These are phyloP conservation scores for Ophiodon elongatus DNA, from an alignment of 2,113 vertebrate species.

Conservation along the genomic window DNA sequence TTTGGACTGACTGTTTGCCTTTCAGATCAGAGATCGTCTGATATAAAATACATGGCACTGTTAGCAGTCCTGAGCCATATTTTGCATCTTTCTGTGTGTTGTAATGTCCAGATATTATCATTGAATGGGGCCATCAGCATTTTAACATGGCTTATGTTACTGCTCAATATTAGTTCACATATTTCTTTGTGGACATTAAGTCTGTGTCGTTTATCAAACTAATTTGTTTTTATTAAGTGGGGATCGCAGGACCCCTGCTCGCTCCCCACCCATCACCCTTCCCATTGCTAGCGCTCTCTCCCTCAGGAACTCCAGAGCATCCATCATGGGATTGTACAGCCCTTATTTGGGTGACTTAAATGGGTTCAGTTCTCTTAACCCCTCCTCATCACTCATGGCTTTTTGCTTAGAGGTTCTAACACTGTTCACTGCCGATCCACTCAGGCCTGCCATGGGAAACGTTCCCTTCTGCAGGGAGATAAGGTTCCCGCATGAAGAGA, in stretches of 20 bases:
- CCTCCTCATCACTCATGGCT: conserved; percentile 83
- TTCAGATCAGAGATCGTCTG: conserved; percentile 19
- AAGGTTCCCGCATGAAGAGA: conserved; percentile 52
- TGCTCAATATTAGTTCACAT: conserved; percentile 39
- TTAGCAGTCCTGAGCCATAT: conserved; percentile 1
- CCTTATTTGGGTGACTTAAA: conserved; percentile 89
- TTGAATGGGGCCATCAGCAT: background rate
- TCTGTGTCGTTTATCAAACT: conserved; percentile 71
- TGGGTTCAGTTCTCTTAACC: conserved; percentile 90
- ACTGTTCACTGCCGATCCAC: conserved; percentile 69
- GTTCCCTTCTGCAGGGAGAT: conserved; percentile 61
- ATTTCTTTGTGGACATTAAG: conserved; percentile 62
- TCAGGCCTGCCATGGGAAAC: conserved; percentile 77
- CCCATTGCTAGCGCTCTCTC: conserved; percentile 65
- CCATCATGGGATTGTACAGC: conserved; percentile 76
- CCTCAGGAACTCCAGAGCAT: conserved; percentile 77
- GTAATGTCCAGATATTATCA: background rate
- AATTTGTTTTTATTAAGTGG: conserved; percentile 81
- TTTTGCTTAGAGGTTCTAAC: conserved; percentile 74
- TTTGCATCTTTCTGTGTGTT: background rate
- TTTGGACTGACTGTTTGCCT: conserved; percentile 13
- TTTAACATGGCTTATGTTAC: conserved; percentile 25
- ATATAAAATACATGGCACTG: conserved; percentile 3
- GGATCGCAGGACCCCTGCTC: conserved; percentile 69
- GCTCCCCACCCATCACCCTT: conserved; percentile 67